Percentiles rank a stretch among this genome's conserved stretches.
These are phyloP conservation scores for Dermatemys mawii DNA, from an alignment of 2,113 vertebrate species.

Conservation along the genomic window DNA sequence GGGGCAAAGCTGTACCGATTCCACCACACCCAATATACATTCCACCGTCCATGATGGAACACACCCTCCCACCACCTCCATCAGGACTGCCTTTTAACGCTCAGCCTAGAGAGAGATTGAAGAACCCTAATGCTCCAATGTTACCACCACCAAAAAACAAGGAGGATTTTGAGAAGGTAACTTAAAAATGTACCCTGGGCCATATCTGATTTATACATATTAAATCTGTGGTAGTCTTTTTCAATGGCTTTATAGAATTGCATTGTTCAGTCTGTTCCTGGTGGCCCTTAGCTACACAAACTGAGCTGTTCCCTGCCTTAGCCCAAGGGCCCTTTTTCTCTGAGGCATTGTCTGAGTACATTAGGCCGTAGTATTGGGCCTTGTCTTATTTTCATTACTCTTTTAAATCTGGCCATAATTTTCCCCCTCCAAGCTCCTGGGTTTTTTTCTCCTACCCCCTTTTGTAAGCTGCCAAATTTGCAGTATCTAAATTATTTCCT, in stretches of 20 bases:
- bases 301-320: slow-evolving; percentile 80
- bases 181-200: slow-evolving; percentile 79
- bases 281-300: slow-evolving; percentile 70
- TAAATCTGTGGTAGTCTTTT: slow-evolving; percentile 79
- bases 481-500: slow-evolving; percentile 76
- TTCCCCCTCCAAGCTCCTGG: slow-evolving; percentile 76
- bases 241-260: slow-evolving; percentile 75
- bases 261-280: slow-evolving; percentile 74
- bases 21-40: slow-evolving; percentile 99
- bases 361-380: slow-evolving; percentile 51
- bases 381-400: slow-evolving; percentile 68
- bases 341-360: slow-evolving; percentile 38
- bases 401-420: slow-evolving; percentile 72
- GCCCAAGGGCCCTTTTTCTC: slow-evolving; percentile 70
- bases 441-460: slow-evolving; percentile 70
- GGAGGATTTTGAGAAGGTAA: slow-evolving; percentile 99
- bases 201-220: slow-evolving; percentile 77
- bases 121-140: slow-evolving; percentile 95
- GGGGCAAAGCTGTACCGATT: slow-evolving; percentile 99
- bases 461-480: slow-evolving; percentile 78
- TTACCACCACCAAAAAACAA: slow-evolving; percentile 97
- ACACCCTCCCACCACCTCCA: slow-evolving; percentile 96
- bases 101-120: slow-evolving; percentile 96
- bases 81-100: slow-evolving; percentile 99
- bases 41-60: slow-evolving; percentile 99